Base-by-base conservation (phyloP, 2,113 vertebrate genomes). In the Neodon shergylaensis region DNA sequence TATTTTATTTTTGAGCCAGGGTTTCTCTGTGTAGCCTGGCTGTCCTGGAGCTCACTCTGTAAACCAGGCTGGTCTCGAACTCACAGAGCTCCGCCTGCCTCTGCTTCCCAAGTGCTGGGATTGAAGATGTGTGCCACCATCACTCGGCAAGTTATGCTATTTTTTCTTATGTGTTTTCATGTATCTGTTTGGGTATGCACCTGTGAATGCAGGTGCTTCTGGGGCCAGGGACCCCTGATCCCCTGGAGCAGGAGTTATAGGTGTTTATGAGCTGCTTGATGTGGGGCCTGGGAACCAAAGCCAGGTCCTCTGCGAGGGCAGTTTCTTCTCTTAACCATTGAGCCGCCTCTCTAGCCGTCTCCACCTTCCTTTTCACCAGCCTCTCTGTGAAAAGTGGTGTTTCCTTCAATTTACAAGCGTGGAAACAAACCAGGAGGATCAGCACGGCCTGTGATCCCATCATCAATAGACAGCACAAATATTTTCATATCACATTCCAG, bases 401-500 rank as follows among this genome's bases (percentile, higher is more conserved):
- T 90, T 93, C 76, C 19, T 96, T 82, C 94, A 33, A 10, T 95
- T 68, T 81, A 81, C 0, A 4, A 81, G 73, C 52, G 8, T 96
- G 90, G 49, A 42, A 91, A 92, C 52, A 85, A 77, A 77, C 13
- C 1, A 1, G 52, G 26, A 61, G 52, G 78, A 47, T 94, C 44
- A 93, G 52, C 31, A 68, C 17, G 89, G 82, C 79, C 94, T 89
- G 86, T 83, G 96, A 89, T 70, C 96, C 68, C 95, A 72, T 86
- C 61, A 66, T 92, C 49, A 86, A 1, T 31, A 58, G 83, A 95
- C 82, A 90, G 49, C 28, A 49, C 42, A 93, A 66, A 96, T 96
- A 73, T 96, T 97, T 96, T 97, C 70, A 47, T 82, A 66, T 96
- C 87, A 79, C 66, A 66, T 87, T 79, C 72, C 68, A 72, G 70